A percentile compares a stretch with the other conserved stretches of the same genome.
These are phyloP conservation scores for Heterochromis multidens DNA, from an alignment of 2,113 vertebrate species.

Conservation along the genomic window DNA sequence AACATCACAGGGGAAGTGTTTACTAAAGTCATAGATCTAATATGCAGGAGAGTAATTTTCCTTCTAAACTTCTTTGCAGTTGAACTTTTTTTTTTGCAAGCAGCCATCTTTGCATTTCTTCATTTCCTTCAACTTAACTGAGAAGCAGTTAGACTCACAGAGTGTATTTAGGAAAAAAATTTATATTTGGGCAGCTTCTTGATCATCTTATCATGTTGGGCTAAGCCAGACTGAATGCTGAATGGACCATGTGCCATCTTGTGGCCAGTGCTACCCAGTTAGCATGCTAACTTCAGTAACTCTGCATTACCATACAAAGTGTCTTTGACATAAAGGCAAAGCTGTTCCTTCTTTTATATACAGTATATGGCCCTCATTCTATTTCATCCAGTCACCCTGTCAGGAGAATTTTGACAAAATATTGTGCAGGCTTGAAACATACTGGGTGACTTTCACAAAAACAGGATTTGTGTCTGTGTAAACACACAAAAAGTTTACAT, in stretches of 20 bases:
- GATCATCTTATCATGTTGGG: not conserved
- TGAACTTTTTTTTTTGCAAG: not conserved
- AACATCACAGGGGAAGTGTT: not conserved
- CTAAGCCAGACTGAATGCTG: not conserved
- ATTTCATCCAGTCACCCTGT: not conserved
- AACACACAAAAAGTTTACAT: not conserved
- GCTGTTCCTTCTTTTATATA: not conserved
- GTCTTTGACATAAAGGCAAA: not conserved
- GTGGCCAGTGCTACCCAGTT: not conserved
- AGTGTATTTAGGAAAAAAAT: not conserved
- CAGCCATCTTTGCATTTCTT: not conserved
- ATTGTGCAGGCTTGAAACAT: too few species aligned
- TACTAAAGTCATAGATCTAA: not conserved
- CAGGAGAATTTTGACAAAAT: too few species aligned
- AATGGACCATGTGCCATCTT: not conserved
- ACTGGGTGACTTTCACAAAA: too few species aligned
- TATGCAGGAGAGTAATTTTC: not conserved
- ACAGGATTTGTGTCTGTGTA: not conserved
- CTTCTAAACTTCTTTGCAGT: not conserved
- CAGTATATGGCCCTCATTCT: not conserved
- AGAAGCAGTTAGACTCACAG: not conserved
- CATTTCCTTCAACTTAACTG: not conserved
- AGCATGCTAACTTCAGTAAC: not conserved
- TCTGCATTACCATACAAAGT: not conserved
- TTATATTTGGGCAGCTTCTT: rapidly evolving